phyloP scores from a whole-genome alignment of 1,140 invertebrate species.

The Dermatophagoides farinae region DNA sequence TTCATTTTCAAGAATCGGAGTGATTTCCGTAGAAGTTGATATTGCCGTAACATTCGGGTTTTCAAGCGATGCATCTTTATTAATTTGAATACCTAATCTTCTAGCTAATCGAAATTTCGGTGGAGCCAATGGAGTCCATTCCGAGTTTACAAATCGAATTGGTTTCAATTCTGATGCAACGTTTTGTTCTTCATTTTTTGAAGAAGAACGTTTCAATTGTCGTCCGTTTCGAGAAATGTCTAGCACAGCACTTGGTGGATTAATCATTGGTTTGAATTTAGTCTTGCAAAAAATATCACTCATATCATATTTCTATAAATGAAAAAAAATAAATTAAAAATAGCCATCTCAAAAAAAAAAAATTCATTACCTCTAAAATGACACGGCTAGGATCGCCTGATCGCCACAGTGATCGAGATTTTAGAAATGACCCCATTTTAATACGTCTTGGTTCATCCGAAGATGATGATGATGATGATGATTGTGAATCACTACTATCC shows the following conservation, averaged over 20 bases:
- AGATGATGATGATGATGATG: neutral
- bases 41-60: neutral
- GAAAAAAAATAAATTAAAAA: neutral
- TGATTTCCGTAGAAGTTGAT: neutral
- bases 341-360: neutral
- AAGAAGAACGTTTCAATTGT: neutral
- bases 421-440: constrained; percentile 5
- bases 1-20: neutral
- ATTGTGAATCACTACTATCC: neutral
- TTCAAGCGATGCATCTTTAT: too few species aligned
- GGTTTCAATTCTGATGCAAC: neutral
- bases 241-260: too few species aligned
- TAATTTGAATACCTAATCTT: neutral
- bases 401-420: neutral
- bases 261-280: neutral
- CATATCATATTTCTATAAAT: constrained; percentile 3
- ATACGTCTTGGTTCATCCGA: neutral
- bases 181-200: neutral
- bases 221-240: neutral
- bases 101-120: neutral
- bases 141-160: constrained; percentile 4
- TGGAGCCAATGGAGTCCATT: neutral
- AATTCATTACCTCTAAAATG: neutral
- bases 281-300: constrained; percentile 8
- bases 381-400: neutral